phyloP scores from a whole-genome alignment of 2,888 invertebrate genomes.

The Megastigmus dorsalis region DNA sequence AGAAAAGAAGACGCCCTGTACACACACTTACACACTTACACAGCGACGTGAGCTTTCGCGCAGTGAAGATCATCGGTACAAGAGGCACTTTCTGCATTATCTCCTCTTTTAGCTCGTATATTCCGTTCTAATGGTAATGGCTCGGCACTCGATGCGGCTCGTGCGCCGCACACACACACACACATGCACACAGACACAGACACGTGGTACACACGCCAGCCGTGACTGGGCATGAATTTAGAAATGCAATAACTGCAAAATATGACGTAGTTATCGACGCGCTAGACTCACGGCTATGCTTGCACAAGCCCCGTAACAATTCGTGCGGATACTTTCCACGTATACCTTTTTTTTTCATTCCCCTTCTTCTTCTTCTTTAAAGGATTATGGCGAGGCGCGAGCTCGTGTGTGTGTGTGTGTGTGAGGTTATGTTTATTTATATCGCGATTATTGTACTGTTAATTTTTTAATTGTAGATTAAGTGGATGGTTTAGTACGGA shows the following conservation, averaged over 20 bases:
- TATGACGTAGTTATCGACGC: constrained; percentile 29
- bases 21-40: too few species aligned
- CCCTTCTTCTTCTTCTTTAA: background rate
- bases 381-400: background rate
- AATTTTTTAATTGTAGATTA: constrained; percentile 9
- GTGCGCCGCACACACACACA: background rate
- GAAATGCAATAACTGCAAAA: constrained; percentile 21
- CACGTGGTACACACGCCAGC: too few species aligned
- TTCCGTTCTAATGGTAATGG: constrained; percentile 18
- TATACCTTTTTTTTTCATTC: background rate
- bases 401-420: too few species aligned
- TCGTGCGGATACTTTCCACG: background rate
- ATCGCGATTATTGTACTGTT: constrained; percentile 4
- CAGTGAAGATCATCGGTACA: background rate
- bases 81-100: background rate
- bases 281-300: too few species aligned
- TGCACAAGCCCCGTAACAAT: background rate
- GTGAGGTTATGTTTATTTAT: background rate
- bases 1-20: constrained; percentile 13
- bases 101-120: constrained; percentile 17
- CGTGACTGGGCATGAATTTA: constrained; percentile 9
- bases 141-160: too few species aligned
- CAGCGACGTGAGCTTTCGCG: too few species aligned
- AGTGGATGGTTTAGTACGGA: too few species aligned
- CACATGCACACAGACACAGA: background rate